Percentiles rank a stretch among this genome's conserved stretches.
Conservation (phyloP, 1,140 invertebrate genomes). For the Heliconius hermathena region DNA sequence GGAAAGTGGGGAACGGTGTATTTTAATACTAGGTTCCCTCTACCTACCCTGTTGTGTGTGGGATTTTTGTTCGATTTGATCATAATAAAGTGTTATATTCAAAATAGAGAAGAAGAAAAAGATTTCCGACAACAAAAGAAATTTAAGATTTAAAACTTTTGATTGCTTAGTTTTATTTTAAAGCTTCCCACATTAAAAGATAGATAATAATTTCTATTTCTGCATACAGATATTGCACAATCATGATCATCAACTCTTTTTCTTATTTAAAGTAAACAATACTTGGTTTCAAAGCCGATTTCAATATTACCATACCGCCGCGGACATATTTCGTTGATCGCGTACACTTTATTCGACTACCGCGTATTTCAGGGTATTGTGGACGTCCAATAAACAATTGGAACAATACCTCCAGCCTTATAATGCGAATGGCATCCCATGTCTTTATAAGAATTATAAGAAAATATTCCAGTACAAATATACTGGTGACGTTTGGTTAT, state of each 20-base stretch:
- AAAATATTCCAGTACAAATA: conserved; percentile 27
- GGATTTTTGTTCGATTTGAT: too few relatives aligned
- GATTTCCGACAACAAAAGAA: too few relatives aligned
- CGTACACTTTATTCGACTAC: conserved; percentile 47
- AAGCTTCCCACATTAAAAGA: too few relatives aligned
- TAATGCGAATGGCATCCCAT: conserved; percentile 51
- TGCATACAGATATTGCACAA: background rate
- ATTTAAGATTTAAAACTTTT: too few relatives aligned
- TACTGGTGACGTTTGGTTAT: background rate
- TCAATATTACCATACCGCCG: conserved; percentile 37
- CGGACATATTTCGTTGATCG: conserved; percentile 48
- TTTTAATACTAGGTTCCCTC: too few relatives aligned
- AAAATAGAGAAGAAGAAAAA: too few relatives aligned
- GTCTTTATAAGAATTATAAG: conserved; percentile 32
- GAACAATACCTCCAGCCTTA: conserved; percentile 60
- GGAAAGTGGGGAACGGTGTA: too few relatives aligned
- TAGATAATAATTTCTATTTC: background rate
- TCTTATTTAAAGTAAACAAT: conserved; percentile 34
- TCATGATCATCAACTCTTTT: conserved; percentile 14
- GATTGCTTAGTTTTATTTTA: too few relatives aligned
- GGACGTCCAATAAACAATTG: conserved; percentile 55
- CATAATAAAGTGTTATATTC: too few relatives aligned
- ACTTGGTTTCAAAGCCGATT: conserved; percentile 38
- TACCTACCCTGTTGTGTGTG: too few relatives aligned
- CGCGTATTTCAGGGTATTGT: conserved; percentile 50